Evolutionary conservation across 1,140 invertebrate species (phyloP).

Genomic region (Campoletis sonorensis): DNA sequence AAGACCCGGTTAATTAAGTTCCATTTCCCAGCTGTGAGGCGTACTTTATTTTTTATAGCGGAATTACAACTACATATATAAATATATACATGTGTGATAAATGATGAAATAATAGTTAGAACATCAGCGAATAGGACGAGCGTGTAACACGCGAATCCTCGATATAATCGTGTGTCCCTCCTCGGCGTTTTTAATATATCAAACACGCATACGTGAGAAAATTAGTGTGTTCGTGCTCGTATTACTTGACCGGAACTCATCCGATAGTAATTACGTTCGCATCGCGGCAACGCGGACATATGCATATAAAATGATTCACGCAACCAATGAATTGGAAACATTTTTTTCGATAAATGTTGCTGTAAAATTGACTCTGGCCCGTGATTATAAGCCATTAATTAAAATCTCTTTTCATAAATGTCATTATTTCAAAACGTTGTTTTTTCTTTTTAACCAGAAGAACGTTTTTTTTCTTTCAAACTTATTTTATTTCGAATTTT

Average conservation of each 20-base stretch:
- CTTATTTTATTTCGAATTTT: no score
- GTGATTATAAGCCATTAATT: no score
- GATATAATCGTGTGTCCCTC: constrained; percentile 54
- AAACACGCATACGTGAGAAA: constrained; percentile 6
- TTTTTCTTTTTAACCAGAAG: no score
- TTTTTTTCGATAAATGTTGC: neutral
- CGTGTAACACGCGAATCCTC: constrained; percentile 58
- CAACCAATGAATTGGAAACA: constrained; percentile 12
- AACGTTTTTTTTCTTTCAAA: no score
- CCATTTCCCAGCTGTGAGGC: no score
- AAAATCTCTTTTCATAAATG: no score
- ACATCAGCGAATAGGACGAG: constrained; percentile 51
- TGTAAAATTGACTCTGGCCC: neutral
- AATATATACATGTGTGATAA: neutral
- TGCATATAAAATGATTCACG: constrained; percentile 23
- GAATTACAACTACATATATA: neutral
- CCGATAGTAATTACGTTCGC: constrained; percentile 23
- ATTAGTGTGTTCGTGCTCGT: neutral
- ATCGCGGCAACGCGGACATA: neutral
- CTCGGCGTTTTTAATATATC: constrained; percentile 29
- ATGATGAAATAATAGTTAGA: constrained; percentile 27
- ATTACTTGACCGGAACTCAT: constrained; percentile 21
- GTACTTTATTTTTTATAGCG: neutral
- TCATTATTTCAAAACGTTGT: no score
- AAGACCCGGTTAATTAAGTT: no score